phyloP scores from a whole-genome alignment of 2,888 invertebrate species.

The Macrophya alboannulata region DNA sequence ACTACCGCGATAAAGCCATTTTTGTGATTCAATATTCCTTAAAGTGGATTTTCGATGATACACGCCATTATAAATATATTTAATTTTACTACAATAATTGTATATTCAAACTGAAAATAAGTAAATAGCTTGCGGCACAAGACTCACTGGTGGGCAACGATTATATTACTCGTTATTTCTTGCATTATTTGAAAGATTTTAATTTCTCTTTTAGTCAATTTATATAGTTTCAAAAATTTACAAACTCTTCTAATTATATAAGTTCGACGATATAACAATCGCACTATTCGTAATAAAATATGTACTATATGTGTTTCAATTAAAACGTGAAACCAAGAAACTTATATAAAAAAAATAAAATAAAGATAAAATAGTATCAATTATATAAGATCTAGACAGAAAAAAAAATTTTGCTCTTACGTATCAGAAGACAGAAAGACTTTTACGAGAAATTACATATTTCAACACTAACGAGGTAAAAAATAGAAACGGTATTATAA shows the following conservation, averaged over 20 bases:
- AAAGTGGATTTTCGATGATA: slow-evolving; percentile 39
- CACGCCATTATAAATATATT: slow-evolving; percentile 25
- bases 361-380: background rate
- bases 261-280: background rate
- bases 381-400: background rate
- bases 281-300: slow-evolving; percentile 30
- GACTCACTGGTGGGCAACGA: slow-evolving; percentile 32
- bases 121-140: slow-evolving; percentile 30
- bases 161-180: slow-evolving; percentile 6
- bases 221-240: slow-evolving; percentile 8
- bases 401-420: background rate
- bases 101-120: slow-evolving; percentile 30
- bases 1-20: slow-evolving; percentile 35
- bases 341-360: background rate
- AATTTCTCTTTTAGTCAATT: slow-evolving; percentile 19
- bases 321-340: background rate
- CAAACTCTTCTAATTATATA: background rate
- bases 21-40: slow-evolving; percentile 29
- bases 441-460: background rate
- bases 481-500: slow-evolving; percentile 38
- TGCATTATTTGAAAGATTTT: slow-evolving; percentile 22
- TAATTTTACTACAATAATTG: slow-evolving; percentile 13
- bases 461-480: slow-evolving; percentile 37
- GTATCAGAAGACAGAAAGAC: background rate
- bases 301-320: slow-evolving; percentile 11